phyloP scores from a whole-genome alignment of 2,888 invertebrate species.

The Lithophane socia region DNA sequence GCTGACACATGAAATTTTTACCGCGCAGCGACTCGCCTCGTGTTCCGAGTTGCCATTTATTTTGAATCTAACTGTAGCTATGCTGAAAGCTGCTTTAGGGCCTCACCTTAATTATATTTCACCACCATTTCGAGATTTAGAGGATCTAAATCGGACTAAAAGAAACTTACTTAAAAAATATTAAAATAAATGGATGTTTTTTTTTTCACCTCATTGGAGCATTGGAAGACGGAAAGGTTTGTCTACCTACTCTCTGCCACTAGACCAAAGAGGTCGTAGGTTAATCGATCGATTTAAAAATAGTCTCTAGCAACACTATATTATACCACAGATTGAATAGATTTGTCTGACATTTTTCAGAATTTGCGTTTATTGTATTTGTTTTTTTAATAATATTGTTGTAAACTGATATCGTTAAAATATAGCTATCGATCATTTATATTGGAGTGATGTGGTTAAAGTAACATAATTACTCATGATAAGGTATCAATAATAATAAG shows the following conservation, averaged over 20 bases:
- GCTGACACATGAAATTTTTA: too few species aligned
- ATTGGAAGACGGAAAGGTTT: not conserved
- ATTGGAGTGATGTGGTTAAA: not conserved
- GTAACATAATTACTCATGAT: not conserved
- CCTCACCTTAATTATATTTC: not conserved
- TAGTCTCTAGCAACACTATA: conserved; percentile 45
- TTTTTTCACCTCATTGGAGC: not conserved
- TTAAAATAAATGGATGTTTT: too few species aligned
- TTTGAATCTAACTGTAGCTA: not conserved
- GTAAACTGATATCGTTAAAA: conserved; percentile 11
- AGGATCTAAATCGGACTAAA: too few species aligned
- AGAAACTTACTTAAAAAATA: not conserved
- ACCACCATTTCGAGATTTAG: not conserved
- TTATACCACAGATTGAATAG: conserved; percentile 42
- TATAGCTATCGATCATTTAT: not conserved
- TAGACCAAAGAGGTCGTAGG: conserved; percentile 34
- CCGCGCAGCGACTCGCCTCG: too few species aligned
- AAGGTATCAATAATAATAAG: not conserved
- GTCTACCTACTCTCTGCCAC: conserved; percentile 15
- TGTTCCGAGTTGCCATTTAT: too few species aligned
- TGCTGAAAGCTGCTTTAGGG: not conserved
- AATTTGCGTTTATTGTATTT: conserved; percentile 43
- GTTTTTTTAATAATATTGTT: conserved; percentile 47
- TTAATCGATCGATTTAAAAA: conserved; percentile 47
- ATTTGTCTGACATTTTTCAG: conserved; percentile 37